phyloP scores from a whole-genome alignment of 1,140 invertebrate species.

The Drosophila pectinifera region DNA sequence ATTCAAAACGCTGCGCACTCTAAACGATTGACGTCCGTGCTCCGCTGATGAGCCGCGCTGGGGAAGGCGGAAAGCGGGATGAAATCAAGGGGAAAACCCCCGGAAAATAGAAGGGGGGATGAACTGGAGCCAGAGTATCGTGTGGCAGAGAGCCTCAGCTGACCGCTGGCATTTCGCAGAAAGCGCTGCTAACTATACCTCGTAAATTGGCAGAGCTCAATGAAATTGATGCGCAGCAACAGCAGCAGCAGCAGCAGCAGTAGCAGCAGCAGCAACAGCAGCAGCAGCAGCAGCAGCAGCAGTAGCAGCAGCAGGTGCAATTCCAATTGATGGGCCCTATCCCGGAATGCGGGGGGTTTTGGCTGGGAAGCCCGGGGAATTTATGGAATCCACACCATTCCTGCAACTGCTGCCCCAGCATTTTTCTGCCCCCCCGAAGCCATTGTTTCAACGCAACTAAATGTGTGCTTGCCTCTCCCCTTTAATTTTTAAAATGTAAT shows the following conservation, averaged over 20 bases:
- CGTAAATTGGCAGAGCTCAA: conserved; percentile 60
- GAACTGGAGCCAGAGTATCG: conserved; percentile 5
- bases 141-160: conserved; percentile 37
- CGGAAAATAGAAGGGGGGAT: neutral
- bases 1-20: conserved; percentile 56
- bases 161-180: conserved; percentile 45
- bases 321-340: conserved; percentile 52
- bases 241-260: conserved; percentile 9
- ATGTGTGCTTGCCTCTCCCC: neutral
- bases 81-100: conserved; percentile 4
- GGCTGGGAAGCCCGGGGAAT: conserved; percentile 17
- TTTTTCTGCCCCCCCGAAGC: neutral
- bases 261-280: conserved; percentile 1
- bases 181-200: conserved; percentile 54
- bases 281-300: conserved; percentile 27
- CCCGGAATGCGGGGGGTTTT: conserved; percentile 10
- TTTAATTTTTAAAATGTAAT: neutral
- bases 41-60: conserved; percentile 23
- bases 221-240: conserved; percentile 53
- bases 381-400: conserved; percentile 40
- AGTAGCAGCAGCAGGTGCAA: conserved; percentile 51
- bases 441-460: neutral
- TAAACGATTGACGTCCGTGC: conserved; percentile 54
- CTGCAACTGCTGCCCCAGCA: neutral
- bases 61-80: neutral